Percentiles rank a stretch among this genome's conserved stretches.
These are phyloP conservation scores for Habrosyne pyritoides DNA, from an alignment of 2,888 invertebrate species.

Conservation along the genomic window DNA sequence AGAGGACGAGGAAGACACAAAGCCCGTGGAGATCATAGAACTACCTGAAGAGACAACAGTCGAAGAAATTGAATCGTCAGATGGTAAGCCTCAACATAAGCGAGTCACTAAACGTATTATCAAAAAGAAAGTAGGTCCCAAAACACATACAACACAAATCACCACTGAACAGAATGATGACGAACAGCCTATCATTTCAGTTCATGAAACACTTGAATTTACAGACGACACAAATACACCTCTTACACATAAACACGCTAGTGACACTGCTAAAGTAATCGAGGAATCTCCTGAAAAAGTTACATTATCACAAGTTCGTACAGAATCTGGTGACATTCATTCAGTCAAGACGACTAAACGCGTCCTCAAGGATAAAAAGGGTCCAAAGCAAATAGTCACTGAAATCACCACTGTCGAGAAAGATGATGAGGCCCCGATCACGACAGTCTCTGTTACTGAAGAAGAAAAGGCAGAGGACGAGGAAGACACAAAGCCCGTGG, in stretches of 20 bases:
- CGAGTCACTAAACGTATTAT: constrained; percentile 43
- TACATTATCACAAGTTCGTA: constrained; percentile 30
- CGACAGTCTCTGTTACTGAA: constrained; percentile 34
- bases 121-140: constrained; percentile 42
- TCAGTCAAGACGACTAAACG: constrained; percentile 41
- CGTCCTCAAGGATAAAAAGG: constrained; percentile 54
- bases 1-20: neutral
- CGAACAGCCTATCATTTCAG: constrained; percentile 38
- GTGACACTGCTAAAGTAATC: constrained; percentile 41
- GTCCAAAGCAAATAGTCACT: constrained; percentile 50
- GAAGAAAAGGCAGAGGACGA: constrained; percentile 13
- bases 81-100: constrained; percentile 4
- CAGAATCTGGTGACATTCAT: constrained; percentile 46
- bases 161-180: constrained; percentile 28
- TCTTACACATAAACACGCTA: constrained; percentile 35
- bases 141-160: constrained; percentile 36
- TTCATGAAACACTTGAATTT: constrained; percentile 37
- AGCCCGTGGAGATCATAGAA: neutral
- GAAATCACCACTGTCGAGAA: constrained; percentile 67
- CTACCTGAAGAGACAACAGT: neutral
- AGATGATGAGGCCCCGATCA: constrained; percentile 56
- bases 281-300: constrained; percentile 41
- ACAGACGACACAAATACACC: constrained; percentile 38
- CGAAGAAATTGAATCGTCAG: neutral
- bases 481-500: constrained; percentile 25